phyloP scores from a whole-genome alignment of 2,888 invertebrate species.

The Glaucopsyche alexis region DNA sequence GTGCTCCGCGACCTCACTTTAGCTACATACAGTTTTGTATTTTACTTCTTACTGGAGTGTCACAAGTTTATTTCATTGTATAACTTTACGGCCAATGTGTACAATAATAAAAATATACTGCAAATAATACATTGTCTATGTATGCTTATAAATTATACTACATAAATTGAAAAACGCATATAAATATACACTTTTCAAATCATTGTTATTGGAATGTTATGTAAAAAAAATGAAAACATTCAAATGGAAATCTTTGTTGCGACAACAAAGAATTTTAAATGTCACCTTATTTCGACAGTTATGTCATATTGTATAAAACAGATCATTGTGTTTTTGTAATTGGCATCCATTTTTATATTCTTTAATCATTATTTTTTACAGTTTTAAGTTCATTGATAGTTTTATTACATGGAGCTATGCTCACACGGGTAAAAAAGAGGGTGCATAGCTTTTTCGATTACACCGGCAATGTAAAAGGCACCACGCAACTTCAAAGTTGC shows the following conservation, averaged over 20 bases:
- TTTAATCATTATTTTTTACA: not conserved
- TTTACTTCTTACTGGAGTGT: not conserved
- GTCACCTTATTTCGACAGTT: not conserved
- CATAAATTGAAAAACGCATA: not conserved
- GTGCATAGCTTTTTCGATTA: not conserved
- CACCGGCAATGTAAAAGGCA: conserved; percentile 1
- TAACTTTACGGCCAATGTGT: not conserved
- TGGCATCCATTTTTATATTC: not conserved
- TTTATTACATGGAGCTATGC: not conserved
- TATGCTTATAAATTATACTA: not conserved
- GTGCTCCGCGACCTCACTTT: too few relatives aligned
- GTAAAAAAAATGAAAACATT: conserved; percentile 11
- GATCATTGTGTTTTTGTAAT: not conserved
- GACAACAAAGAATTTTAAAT: conserved; percentile 20
- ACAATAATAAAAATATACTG: conserved; percentile 10
- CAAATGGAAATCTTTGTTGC: conserved; percentile 12
- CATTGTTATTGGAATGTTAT: not conserved
- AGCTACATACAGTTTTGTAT: too few relatives aligned
- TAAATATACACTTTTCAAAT: not conserved
- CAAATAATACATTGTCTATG: not conserved
- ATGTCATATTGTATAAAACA: not conserved
- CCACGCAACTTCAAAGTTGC: not conserved
- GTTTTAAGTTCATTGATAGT: not conserved
- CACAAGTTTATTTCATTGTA: not conserved
- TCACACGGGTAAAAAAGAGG: not conserved